Evolutionary conservation across 2,797 vertebrate species (phyloP).

Genomic region (Cottoperca gobio): DNA sequence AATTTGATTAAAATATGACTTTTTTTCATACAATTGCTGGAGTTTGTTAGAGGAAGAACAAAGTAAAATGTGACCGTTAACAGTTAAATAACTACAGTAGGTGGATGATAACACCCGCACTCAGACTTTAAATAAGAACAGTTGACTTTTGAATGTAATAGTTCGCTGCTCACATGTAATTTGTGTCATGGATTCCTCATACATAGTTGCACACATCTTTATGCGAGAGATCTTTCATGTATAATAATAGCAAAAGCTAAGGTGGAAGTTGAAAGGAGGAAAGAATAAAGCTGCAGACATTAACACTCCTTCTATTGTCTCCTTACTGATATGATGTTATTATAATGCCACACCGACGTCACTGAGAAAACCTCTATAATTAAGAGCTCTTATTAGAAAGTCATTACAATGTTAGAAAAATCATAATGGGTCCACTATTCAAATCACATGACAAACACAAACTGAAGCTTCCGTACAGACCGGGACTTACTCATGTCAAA

Average conservation of each 20-base stretch:
- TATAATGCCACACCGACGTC: constrained; percentile 25
- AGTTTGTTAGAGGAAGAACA: not conserved
- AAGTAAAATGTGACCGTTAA: not conserved
- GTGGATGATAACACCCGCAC: not conserved
- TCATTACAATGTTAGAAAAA: constrained; percentile 2
- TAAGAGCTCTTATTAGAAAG: constrained; percentile 44
- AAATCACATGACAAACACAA: not conserved
- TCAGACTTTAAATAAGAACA: constrained; percentile 11
- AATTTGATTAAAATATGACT: not conserved
- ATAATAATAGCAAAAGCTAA: constrained; percentile 43
- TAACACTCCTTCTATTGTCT: constrained; percentile 52
- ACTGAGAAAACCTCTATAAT: constrained; percentile 57
- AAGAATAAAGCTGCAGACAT: constrained; percentile 24
- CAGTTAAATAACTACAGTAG: not conserved
- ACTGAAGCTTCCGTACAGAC: not conserved
- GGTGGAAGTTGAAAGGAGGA: constrained; percentile 34
- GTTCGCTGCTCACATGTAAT: constrained; percentile 30
- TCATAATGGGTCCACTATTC: not conserved
- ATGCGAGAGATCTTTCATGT: constrained; percentile 18
- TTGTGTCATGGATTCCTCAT: constrained; percentile 29
- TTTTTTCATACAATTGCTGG: not conserved
- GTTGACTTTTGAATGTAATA: constrained; percentile 9
- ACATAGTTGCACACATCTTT: constrained; percentile 18
- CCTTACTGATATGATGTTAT: constrained; percentile 39
- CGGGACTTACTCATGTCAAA: constrained; percentile 97